phyloP scores from a whole-genome alignment of 2,113 vertebrate genomes.

The Ursus arctos region DNA sequence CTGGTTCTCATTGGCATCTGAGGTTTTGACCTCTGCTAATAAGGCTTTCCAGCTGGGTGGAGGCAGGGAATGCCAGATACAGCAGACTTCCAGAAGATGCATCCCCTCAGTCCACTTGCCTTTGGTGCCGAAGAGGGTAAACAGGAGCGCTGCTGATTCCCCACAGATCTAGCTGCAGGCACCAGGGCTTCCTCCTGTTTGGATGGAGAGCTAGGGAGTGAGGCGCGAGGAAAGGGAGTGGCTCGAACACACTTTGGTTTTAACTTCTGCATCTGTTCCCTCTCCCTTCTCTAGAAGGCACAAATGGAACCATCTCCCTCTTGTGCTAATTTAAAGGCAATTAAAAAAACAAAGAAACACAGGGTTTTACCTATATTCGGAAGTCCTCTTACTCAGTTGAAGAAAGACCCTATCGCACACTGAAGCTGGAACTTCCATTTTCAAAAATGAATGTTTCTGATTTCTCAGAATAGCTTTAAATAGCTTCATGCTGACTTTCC shows the following conservation, averaged over 20 bases:
- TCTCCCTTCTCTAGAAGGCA: not conserved
- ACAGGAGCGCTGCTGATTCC: not conserved
- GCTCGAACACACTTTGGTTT: not conserved
- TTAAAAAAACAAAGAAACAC: not conserved
- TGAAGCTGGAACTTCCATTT: slow-evolving; percentile 22
- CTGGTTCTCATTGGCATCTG: not conserved
- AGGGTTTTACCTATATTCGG: not conserved
- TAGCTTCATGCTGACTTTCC: not conserved
- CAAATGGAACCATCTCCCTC: not conserved
- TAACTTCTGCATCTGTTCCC: not conserved
- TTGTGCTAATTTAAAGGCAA: slow-evolving; percentile 23
- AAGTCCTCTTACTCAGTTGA: not conserved
- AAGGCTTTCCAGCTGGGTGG: not conserved
- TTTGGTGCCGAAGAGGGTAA: not conserved
- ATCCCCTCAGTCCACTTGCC: not conserved
- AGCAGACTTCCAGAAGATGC: not conserved
- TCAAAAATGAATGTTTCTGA: not conserved
- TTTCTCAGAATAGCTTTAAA: not conserved
- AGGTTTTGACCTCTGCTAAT: not conserved
- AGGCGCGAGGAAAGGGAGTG: not conserved
- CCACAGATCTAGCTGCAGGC: not conserved
- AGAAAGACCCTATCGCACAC: not conserved
- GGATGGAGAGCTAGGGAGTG: not conserved
- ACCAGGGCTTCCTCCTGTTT: not conserved
- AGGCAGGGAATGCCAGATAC: not conserved